Base-by-base conservation (phyloP, 2,888 invertebrate species). In the Drosophila stalkeri region DNA sequence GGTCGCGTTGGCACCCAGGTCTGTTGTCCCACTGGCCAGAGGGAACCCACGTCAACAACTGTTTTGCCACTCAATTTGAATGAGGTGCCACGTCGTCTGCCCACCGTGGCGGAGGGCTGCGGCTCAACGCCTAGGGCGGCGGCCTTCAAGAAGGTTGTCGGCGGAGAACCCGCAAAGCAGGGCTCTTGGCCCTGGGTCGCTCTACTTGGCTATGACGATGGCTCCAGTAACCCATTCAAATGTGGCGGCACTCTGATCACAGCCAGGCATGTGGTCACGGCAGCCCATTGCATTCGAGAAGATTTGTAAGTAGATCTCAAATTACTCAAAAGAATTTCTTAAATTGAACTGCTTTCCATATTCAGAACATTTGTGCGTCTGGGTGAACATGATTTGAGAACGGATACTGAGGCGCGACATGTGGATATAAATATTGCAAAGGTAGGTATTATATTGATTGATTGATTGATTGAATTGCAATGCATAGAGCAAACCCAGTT, bases 141-240 rank as follows among this genome's bases (percentile, higher is more conserved):
- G 0, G 89, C 94, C 0, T 94, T 94, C 82, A 93, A 94, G 39
- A 94, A 95, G 79, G 95, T 97, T 2, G 96, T 97, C 1, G 96
- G 96, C 8, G 97, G 97, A 0, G 92, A 94, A 0, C 94, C 95
- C 11, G 96, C 96, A 7, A 93, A 94, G 57, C 92, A 95, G 71
- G 97, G 96, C 23, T 95, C 96, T 59, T 97, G 96, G 95, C 97
- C 97, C 0, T 97, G 97, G 97, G 94, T 97, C 81, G 95, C 95
- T 0, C 94, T 96, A 4, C 93, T 97, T 43, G 97, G 97, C 0
- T 97, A 96, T 90, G 94, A 93, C 73, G 92, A 91, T 64, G 92
- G 93, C 82, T 89, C 75, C 1, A 27, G 27, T 6, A 27, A 27
- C 6, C 87, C 91, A 0, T 93, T 92, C 18, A 93, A 92, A 73